Evolutionary conservation across 2,113 vertebrate genomes (phyloP), one percentile per base, ranked within the genome.

Genomic region (Upupa epops): DNA sequence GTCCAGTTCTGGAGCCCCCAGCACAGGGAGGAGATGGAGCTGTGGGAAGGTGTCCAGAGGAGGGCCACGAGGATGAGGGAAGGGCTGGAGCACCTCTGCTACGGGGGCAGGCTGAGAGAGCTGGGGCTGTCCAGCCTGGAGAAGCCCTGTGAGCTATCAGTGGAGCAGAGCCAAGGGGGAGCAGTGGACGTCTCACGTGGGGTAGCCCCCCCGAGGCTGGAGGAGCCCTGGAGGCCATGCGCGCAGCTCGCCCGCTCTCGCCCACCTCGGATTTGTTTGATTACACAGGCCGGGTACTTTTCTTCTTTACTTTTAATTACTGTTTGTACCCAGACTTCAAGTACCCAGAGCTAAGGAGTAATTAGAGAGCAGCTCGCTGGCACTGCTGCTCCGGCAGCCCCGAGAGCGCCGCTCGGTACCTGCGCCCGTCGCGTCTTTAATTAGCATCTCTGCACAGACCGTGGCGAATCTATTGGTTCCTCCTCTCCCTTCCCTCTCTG

Each of bases 241-340:
- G 4, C 15, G 0, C 6, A 8, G 12, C 32, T 73, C 87, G 49
- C 13, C 8, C 78, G 8, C 13, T n/a, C 31, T 17, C 42, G 25
- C 28, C 42, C 42, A 7, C 31, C n/a, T 55, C 60, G 55, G 28
- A 13, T 69, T 13, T 40, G 28, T 48, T 54, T 31, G 72, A 45
- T 87, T 80, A 21, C 11, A 14, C 48, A 17, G 70, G 81, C 31
- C 51, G 72, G 72, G 3, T 93, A 48, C 37, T 77, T 90, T 59
- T 32, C 84, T 86, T 19, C 61, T 58, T 84, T 71, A 3, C 31
- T 77, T 95, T 94, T 86, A 91, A 82, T 74, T 68, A 58, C n/a
- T 70, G 12, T 76, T 86, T 70, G 48, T 59, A 25, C 37, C 60
- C 31, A 42, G 59, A 18, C 31, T 79, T 95, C 42, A 75, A 51